phyloP scores from a whole-genome alignment of 37 sponge, comb jelly and placozoan species.

The Corticium candelabrum region DNA sequence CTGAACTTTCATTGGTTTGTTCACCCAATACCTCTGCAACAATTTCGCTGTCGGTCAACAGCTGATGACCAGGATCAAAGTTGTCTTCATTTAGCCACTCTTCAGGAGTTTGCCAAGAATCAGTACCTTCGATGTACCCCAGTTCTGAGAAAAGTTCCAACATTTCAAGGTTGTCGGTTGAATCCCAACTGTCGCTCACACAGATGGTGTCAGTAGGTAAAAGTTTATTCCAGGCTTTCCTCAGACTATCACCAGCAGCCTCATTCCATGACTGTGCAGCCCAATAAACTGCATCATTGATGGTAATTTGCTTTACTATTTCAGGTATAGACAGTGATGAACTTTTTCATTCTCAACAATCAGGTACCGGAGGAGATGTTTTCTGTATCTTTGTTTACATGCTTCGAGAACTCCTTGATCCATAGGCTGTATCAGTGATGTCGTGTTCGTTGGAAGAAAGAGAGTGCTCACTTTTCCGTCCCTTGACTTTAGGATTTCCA shows the following conservation, averaged over 20 bases:
- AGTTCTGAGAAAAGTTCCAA: background rate
- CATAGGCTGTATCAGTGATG: background rate
- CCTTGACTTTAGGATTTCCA: background rate
- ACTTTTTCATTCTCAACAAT: no score
- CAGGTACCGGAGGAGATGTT: background rate
- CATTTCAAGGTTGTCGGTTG: background rate
- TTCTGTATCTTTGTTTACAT: background rate
- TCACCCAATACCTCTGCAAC: background rate
- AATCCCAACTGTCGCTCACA: no score
- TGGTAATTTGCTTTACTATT: background rate
- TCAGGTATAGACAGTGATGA: no score
- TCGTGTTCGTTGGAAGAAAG: background rate
- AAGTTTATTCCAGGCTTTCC: background rate
- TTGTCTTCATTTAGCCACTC: background rate
- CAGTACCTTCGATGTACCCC: background rate
- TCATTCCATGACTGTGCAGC: background rate
- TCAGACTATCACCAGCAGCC: background rate
- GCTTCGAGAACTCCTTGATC: background rate
- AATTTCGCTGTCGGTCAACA: background rate
- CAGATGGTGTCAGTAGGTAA: background rate
- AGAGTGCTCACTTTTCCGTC: background rate
- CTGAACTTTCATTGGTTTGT: background rate
- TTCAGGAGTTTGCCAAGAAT: background rate
- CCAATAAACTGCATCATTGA: background rate
- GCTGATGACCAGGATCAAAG: background rate